phyloP scores from a whole-genome alignment of 2,888 invertebrate species.

The Xiphydria camelus region DNA sequence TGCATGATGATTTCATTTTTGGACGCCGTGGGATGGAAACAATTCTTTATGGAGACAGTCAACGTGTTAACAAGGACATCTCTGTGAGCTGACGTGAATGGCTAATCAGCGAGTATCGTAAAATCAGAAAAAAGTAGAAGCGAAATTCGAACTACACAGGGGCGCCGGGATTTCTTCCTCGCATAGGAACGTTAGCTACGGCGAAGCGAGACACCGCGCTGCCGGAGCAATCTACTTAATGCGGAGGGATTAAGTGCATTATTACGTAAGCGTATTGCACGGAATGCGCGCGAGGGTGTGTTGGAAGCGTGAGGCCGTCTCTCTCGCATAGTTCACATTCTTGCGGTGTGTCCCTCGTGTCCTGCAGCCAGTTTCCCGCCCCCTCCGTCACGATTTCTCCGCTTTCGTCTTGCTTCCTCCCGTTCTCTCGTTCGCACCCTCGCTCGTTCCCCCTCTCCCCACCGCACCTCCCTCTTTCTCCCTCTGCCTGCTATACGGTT shows the following conservation, averaged over 20 bases:
- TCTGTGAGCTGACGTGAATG: too few species aligned
- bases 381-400: neutral
- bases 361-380: constrained; percentile 8
- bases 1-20: too few species aligned
- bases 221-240: constrained; percentile 24
- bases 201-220: neutral
- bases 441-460: neutral
- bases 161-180: too few species aligned
- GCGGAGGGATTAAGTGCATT: constrained; percentile 34
- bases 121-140: too few species aligned
- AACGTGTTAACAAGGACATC: too few species aligned
- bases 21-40: too few species aligned
- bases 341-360: constrained; percentile 20
- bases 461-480: too few species aligned
- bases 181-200: too few species aligned
- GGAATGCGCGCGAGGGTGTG: constrained; percentile 27
- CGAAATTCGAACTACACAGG: too few species aligned
- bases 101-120: too few species aligned
- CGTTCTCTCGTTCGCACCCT: neutral
- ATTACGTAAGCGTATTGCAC: constrained; percentile 31
- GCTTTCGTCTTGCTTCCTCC: neutral
- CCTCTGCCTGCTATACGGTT: too few species aligned
- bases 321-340: constrained; percentile 34
- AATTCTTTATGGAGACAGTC: too few species aligned
- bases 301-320: constrained; percentile 8